phyloP scores from a whole-genome alignment of 64 coral and sea anemone species.

The Dendrophyllia cribrosa region DNA sequence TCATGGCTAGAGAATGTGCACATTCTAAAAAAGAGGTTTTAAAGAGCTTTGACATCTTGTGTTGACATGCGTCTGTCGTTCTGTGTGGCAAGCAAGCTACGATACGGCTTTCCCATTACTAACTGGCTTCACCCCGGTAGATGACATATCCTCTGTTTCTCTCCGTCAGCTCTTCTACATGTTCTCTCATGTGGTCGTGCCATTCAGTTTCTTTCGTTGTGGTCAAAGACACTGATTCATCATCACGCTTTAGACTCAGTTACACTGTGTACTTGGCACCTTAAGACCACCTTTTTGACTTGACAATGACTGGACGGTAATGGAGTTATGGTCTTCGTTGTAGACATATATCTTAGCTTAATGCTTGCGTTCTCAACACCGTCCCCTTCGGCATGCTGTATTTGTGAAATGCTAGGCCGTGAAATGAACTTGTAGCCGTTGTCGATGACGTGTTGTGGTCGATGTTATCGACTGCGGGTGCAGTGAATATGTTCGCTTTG shows the following conservation, averaged over 20 bases:
- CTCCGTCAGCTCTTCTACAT: background rate
- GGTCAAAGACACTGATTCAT: background rate
- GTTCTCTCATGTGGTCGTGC: background rate
- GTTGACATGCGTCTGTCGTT: background rate
- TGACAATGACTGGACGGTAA: conserved; percentile 5
- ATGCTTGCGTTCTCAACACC: conserved; percentile 12
- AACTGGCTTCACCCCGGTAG: too few relatives aligned
- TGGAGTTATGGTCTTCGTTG: background rate
- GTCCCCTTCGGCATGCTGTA: background rate
- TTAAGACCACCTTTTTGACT: background rate
- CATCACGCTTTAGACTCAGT: background rate
- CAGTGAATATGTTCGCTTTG: background rate
- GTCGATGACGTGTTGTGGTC: conserved; percentile 43
- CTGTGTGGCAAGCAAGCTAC: background rate
- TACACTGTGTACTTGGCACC: background rate
- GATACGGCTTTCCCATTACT: background rate
- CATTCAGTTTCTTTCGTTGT: background rate
- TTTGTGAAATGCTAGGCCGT: background rate
- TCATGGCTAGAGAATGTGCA: conserved; percentile 9
- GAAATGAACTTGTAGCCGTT: conserved; percentile 16
- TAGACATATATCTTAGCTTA: conserved; percentile 14
- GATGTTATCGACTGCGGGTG: conserved; percentile 27
- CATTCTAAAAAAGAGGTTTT: conserved; percentile 4
- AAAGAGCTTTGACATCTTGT: conserved; percentile 4
- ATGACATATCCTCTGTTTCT: too few relatives aligned